Conservation (phyloP, 53 echinoderm and acorn worm species). For the Paelopatides confundens region DNA sequence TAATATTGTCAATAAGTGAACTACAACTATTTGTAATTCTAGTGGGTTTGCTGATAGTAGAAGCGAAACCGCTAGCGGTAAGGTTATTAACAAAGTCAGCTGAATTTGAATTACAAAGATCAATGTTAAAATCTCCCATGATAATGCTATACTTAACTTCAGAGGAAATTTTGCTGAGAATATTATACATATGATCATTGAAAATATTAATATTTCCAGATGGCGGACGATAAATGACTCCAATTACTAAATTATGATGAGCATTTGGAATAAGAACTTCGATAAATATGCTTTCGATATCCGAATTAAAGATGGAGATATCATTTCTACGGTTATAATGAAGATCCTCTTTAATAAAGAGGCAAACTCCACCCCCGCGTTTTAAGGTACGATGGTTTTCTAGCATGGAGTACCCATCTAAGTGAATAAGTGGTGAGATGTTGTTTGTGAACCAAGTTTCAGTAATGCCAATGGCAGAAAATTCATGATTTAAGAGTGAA, state of each 20-base stretch:
- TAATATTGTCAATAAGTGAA: slow-evolving; percentile 12
- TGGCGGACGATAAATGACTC: not conserved
- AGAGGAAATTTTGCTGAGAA: no score
- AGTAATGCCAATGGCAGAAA: not conserved
- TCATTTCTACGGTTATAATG: not conserved
- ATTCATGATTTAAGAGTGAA: not conserved
- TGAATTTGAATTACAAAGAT: not conserved
- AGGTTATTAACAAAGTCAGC: not conserved
- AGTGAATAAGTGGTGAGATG: not conserved
- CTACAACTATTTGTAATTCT: not conserved
- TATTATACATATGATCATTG: not conserved
- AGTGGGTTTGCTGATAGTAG: not conserved
- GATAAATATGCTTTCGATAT: slow-evolving; percentile 1
- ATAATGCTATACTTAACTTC: not conserved
- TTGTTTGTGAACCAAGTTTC: not conserved
- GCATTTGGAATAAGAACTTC: not conserved
- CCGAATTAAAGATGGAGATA: not conserved
- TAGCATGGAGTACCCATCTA: not conserved
- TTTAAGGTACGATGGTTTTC: not conserved
- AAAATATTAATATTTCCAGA: not conserved
- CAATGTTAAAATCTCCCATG: not conserved
- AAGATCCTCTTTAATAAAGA: no score
- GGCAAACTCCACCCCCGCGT: not conserved
- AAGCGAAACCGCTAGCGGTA: not conserved
- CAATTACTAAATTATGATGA: not conserved